Evolutionary conservation across 2,888 invertebrate species (phyloP).

Genomic region (Cephus nigrinus): DNA sequence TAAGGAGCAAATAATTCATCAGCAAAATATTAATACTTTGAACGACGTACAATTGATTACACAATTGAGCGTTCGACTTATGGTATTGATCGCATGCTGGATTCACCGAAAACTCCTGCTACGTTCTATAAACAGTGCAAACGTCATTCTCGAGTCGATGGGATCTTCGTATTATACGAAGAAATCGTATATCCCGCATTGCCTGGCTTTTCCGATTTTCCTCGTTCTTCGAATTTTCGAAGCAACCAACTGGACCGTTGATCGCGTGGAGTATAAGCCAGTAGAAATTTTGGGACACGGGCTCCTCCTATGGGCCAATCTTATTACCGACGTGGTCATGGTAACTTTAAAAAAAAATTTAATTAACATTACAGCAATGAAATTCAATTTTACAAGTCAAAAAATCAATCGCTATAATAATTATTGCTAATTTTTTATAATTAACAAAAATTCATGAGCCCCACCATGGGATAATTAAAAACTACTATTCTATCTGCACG

Average conservation of each 20-base stretch:
- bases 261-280: not conserved
- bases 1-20: not conserved
- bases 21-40: not conserved
- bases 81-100: not conserved
- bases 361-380: not conserved
- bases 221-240: not conserved
- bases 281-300: not conserved
- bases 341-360: not conserved
- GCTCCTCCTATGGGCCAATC: not conserved
- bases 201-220: not conserved
- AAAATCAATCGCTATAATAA: not conserved
- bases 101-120: not conserved
- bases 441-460: not conserved
- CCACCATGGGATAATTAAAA: not conserved
- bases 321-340: not conserved
- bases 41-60: not conserved
- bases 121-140: not conserved
- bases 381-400: not conserved
- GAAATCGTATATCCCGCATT: not conserved
- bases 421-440: not conserved
- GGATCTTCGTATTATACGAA: not conserved
- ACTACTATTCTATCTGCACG: not conserved
- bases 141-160: not conserved
- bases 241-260: not conserved
- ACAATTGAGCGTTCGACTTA: not conserved